These are phyloP conservation scores for Chelon labrosus DNA, from an alignment of 2,797 vertebrate genomes.

Conservation along the genomic window DNA sequence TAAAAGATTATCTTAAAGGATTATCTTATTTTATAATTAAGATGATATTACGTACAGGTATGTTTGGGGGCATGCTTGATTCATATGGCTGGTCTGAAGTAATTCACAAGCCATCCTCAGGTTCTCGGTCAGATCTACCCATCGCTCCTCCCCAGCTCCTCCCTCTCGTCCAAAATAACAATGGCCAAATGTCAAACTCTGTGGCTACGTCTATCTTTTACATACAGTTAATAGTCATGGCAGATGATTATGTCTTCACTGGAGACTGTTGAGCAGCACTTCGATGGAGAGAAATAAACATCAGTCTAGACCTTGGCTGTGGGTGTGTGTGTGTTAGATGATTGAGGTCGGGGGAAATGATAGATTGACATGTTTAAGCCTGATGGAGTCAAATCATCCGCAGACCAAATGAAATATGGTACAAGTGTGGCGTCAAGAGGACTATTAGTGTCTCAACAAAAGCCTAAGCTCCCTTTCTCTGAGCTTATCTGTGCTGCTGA, in stretches of 20 bases:
- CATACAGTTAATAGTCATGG: neutral
- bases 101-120: no score
- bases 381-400: conserved; percentile 52
- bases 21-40: no score
- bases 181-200: no score
- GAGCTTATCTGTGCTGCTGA: conserved; percentile 45
- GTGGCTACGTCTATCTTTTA: no score
- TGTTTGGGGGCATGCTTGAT: no score
- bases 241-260: neutral
- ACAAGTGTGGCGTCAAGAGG: conserved; percentile 32
- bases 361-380: conserved; percentile 22
- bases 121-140: no score
- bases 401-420: conserved; percentile 38
- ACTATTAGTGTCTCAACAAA: conserved; percentile 45
- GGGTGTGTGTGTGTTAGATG: conserved; percentile 3
- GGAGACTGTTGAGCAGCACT: conserved; percentile 34
- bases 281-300: conserved; percentile 35
- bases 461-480: conserved; percentile 10
- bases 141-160: no score
- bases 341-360: conserved; percentile 11
- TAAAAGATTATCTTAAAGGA: no score
- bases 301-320: neutral
- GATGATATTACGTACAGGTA: no score
- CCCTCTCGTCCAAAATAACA: no score
- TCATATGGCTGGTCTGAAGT: no score